Conservation (phyloP, 2,888 invertebrate genomes). For the Melanostoma mellinum region DNA sequence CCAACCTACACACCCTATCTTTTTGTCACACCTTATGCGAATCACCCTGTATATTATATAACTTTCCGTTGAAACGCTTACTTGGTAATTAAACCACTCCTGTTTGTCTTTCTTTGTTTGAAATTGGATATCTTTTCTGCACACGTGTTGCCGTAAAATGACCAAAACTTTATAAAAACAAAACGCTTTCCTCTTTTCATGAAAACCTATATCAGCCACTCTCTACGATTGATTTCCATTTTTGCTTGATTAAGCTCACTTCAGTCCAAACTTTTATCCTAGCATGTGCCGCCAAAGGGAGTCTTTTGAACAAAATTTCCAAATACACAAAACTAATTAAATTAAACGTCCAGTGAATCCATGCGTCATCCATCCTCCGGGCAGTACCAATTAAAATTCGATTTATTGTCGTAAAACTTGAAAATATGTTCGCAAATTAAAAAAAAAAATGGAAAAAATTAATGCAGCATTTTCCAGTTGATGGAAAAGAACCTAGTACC, state of each 20-base stretch:
- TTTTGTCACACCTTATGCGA: too few relatives aligned
- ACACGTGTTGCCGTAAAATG: too few relatives aligned
- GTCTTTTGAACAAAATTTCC: background rate
- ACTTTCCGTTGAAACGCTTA: too few relatives aligned
- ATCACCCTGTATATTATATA: too few relatives aligned
- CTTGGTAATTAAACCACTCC: too few relatives aligned
- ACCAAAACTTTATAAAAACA: background rate
- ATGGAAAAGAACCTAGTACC: constrained; percentile 46
- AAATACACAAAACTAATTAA: constrained; percentile 36
- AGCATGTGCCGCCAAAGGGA: too few relatives aligned
- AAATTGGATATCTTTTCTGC: too few relatives aligned
- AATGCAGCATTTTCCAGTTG: constrained; percentile 9
- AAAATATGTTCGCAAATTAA: constrained; percentile 5
- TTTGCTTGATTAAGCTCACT: background rate
- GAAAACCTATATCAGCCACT: too few relatives aligned
- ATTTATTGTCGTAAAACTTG: constrained; percentile 47
- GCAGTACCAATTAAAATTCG: constrained; percentile 67
- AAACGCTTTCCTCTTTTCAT: background rate
- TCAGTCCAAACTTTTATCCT: background rate
- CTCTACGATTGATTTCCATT: background rate
- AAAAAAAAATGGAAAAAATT: constrained; percentile 13
- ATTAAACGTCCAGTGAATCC: constrained; percentile 31
- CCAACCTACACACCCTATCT: too few relatives aligned
- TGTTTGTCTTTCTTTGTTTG: too few relatives aligned
- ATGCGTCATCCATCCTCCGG: constrained; percentile 19